A percentile compares a stretch with the other conserved stretches of the same genome.
phyloP scores from a whole-genome alignment of 1,140 invertebrate species.

The Leptopilina boulardi region DNA sequence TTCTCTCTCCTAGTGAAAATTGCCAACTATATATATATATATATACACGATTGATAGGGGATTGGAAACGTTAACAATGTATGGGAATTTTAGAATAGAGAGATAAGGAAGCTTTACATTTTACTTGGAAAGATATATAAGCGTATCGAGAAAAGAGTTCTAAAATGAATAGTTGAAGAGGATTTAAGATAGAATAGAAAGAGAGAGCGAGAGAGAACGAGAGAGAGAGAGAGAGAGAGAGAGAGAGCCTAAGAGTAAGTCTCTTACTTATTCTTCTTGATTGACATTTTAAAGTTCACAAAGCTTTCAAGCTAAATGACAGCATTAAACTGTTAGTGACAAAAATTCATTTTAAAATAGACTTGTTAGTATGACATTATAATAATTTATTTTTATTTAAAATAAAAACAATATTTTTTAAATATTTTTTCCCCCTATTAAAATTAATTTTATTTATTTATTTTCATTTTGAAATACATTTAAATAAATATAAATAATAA shows the following conservation, averaged over 20 bases:
- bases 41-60: neutral
- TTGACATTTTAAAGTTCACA: neutral
- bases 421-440: no score
- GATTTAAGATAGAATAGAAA: neutral
- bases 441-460: no score
- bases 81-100: neutral
- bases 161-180: conserved; percentile 11
- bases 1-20: neutral
- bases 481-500: no score
- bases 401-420: neutral
- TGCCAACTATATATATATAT: no score
- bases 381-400: neutral
- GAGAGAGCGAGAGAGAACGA: neutral
- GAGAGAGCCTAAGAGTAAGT: neutral
- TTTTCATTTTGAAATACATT: no score
- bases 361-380: neutral
- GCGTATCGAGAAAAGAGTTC: neutral
- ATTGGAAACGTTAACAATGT: conserved; percentile 4
- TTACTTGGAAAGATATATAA: neutral
- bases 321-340: neutral
- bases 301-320: conserved; percentile 12
- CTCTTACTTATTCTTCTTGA: conserved; percentile 2
- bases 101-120: neutral
- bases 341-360: neutral
- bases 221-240: no score